A percentile compares a stretch with the other conserved stretches of the same genome.
Conservation (phyloP, 2,888 invertebrate genomes). For the Rhagonycha lutea region DNA sequence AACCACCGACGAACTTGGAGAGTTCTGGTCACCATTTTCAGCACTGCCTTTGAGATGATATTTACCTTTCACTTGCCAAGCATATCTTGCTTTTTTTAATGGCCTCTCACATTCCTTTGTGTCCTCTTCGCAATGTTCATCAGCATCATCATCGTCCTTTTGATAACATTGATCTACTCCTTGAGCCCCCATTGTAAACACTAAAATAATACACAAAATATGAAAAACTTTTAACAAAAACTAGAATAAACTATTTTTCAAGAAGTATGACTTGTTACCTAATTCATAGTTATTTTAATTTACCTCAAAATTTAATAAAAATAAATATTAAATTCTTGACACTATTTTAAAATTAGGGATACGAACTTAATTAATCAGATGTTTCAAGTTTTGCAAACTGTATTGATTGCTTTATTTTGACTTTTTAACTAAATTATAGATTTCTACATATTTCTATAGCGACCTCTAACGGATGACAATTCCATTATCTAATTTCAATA, state of each 20-base stretch:
- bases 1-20: neutral
- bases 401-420: neutral
- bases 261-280: neutral
- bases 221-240: neutral
- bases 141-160: neutral
- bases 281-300: neutral
- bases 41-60: slow-evolving; percentile 61
- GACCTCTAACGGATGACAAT: neutral
- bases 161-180: neutral
- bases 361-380: neutral
- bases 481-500: neutral
- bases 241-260: neutral
- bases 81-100: slow-evolving; percentile 68
- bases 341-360: neutral
- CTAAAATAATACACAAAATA: neutral
- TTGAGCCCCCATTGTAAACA: neutral
- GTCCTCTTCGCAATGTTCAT: neutral
- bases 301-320: neutral
- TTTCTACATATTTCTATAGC: neutral
- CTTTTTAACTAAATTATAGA: neutral
- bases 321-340: neutral
- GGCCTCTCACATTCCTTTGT: slow-evolving; percentile 61
- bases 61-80: slow-evolving; percentile 71
- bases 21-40: slow-evolving; percentile 34
- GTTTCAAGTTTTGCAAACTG: neutral